phyloP scores from a whole-genome alignment of 1,140 invertebrate genomes.

The Notospermus geniculatus region DNA sequence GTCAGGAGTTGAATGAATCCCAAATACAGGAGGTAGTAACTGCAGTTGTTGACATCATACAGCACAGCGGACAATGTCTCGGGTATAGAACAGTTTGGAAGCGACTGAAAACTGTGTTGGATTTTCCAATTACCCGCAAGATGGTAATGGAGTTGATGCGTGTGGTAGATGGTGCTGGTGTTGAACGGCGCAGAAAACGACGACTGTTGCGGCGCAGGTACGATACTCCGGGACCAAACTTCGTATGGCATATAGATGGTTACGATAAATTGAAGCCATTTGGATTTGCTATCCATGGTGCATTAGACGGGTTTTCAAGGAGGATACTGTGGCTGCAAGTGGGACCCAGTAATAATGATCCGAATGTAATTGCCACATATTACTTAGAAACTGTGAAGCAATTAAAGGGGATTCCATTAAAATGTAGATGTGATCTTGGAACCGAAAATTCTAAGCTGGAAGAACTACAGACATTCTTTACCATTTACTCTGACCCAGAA shows the following conservation, averaged over 20 bases:
- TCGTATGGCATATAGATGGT: conserved; percentile 37
- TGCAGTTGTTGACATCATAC: too few species aligned
- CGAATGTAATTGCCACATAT: conserved; percentile 22
- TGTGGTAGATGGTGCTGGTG: neutral
- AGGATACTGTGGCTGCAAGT: conserved; percentile 33
- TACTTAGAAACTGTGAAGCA: conserved; percentile 24
- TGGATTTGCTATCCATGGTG: conserved; percentile 32
- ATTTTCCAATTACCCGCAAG: neutral
- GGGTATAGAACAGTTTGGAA: neutral
- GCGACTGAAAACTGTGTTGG: neutral
- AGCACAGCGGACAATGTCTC: neutral
- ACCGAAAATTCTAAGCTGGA: conserved; percentile 25
- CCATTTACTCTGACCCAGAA: too few species aligned
- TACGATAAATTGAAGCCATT: conserved; percentile 37
- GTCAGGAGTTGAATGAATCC: too few species aligned
- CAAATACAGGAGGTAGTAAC: too few species aligned
- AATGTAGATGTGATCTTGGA: conserved; percentile 32
- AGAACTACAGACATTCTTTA: conserved; percentile 16
- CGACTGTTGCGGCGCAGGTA: conserved; percentile 23
- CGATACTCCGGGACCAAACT: conserved; percentile 28
- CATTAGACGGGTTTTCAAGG: conserved; percentile 36
- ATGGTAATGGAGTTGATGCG: neutral
- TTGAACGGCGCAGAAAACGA: neutral
- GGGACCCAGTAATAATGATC: conserved; percentile 32
- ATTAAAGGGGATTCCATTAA: conserved; percentile 18